These are phyloP conservation scores for Pollachius pollachius DNA, from an alignment of 2,113 vertebrate genomes.

Conservation along the genomic window DNA sequence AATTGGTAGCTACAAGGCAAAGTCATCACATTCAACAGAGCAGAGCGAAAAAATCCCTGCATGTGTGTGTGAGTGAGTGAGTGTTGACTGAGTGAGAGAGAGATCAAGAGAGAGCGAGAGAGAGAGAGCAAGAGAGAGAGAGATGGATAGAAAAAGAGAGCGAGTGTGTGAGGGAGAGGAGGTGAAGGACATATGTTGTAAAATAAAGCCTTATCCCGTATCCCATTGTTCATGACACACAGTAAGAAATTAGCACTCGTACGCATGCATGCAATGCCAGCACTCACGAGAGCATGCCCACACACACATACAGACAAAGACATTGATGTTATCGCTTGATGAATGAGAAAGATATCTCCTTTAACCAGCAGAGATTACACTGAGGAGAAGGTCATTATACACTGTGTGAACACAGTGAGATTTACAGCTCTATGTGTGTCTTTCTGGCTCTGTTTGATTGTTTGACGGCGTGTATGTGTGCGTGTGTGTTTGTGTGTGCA, in stretches of 20 bases:
- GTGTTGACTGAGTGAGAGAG: too few species aligned
- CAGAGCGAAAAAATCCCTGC: constrained; percentile 1
- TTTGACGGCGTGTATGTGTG: background rate
- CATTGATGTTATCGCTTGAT: background rate
- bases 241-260: constrained; percentile 16
- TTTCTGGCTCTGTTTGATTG: background rate
- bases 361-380: constrained; percentile 26
- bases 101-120: too few species aligned
- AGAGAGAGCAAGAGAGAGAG: too few species aligned
- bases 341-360: constrained; percentile 14
- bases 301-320: too few species aligned
- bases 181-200: background rate
- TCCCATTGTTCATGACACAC: constrained; percentile 14
- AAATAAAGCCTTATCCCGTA: background rate
- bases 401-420: constrained; percentile 3
- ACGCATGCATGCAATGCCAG: background rate
- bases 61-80: background rate
- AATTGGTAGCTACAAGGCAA: constrained; percentile 30
- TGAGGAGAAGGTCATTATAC: constrained; percentile 17
- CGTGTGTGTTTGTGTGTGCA: background rate
- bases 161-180: background rate
- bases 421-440: constrained; percentile 15
- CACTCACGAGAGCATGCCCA: too few species aligned
- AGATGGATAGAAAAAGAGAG: background rate
- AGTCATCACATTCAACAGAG: constrained; percentile 34